Conservation (phyloP, 2,888 invertebrate genomes). For the Lasioglossum figueresi region DNA sequence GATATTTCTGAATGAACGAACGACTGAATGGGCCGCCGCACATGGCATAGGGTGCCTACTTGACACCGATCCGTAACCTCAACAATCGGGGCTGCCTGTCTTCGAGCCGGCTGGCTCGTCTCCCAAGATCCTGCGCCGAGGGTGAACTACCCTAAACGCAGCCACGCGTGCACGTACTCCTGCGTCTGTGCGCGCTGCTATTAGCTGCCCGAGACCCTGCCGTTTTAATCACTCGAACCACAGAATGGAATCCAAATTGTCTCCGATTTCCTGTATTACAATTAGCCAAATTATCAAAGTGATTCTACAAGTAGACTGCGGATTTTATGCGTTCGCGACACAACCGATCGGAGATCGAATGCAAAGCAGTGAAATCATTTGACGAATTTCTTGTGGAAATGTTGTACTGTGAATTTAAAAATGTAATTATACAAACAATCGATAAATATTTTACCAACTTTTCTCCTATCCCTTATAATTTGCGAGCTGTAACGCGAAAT, state of each 20-base stretch:
- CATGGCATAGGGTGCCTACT: constrained; percentile 76
- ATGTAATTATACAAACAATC: too few species aligned
- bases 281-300: not conserved
- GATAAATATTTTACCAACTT: too few species aligned
- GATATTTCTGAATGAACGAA: constrained; percentile 77
- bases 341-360: too few species aligned
- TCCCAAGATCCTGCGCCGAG: constrained; percentile 39
- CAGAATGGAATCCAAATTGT: not conserved
- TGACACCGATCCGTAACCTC: constrained; percentile 76
- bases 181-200: not conserved
- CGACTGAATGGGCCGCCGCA: constrained; percentile 75
- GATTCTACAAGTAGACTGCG: not conserved
- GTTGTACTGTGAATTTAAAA: too few species aligned
- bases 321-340: not conserved
- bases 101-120: constrained; percentile 65
- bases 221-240: not conserved
- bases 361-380: too few species aligned
- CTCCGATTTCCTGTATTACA: not conserved
- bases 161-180: not conserved
- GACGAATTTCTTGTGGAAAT: too few species aligned
- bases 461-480: too few species aligned
- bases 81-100: constrained; percentile 70
- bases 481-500: too few species aligned
- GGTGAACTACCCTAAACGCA: not conserved
- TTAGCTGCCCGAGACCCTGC: not conserved